These are phyloP conservation scores for Gryllus longicercus DNA, from an alignment of 2,888 invertebrate species.

Conservation along the genomic window DNA sequence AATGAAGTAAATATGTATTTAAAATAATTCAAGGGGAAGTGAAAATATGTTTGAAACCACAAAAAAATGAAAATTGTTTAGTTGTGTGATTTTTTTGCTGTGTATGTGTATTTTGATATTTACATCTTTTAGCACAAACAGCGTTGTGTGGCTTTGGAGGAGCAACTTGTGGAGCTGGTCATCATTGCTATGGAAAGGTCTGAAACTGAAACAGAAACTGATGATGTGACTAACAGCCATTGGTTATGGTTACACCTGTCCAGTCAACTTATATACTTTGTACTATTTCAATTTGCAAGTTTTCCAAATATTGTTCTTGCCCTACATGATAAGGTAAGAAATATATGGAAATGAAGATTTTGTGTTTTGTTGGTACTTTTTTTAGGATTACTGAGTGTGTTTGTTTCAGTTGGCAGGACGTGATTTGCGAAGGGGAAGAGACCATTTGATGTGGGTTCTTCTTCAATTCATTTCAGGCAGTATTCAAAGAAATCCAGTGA, in stretches of 20 bases:
- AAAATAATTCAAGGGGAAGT: too few relatives aligned
- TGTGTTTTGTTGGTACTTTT: not conserved
- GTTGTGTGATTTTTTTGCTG: too few relatives aligned
- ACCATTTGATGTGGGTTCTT: slow-evolving; percentile 98
- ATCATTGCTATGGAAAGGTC: slow-evolving; percentile 89
- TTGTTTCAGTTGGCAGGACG: slow-evolving; percentile 62
- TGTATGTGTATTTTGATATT: too few relatives aligned
- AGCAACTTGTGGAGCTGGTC: slow-evolving; percentile 86
- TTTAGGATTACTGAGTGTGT: not conserved
- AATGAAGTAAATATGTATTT: not conserved
- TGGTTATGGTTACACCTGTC: slow-evolving; percentile 92
- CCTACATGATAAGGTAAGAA: slow-evolving; percentile 71
- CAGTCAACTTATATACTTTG: slow-evolving; percentile 91
- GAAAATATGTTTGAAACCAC: too few relatives aligned
- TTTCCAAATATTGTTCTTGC: slow-evolving; percentile 90
- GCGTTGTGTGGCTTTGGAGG: slow-evolving; percentile 84
- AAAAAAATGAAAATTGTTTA: too few relatives aligned
- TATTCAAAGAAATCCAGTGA: slow-evolving; percentile 86
- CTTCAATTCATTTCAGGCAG: slow-evolving; percentile 96
- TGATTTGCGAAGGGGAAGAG: slow-evolving; percentile 84
- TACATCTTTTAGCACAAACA: slow-evolving; percentile 62
- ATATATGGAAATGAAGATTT: not conserved
- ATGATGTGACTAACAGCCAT: slow-evolving; percentile 63
- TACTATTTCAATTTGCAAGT: slow-evolving; percentile 88
- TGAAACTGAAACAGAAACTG: slow-evolving; percentile 57